Evolutionary conservation across 2,888 invertebrate species (phyloP), one percentile per base, ranked within the genome.

Genomic region (Drosophila emarginata): DNA sequence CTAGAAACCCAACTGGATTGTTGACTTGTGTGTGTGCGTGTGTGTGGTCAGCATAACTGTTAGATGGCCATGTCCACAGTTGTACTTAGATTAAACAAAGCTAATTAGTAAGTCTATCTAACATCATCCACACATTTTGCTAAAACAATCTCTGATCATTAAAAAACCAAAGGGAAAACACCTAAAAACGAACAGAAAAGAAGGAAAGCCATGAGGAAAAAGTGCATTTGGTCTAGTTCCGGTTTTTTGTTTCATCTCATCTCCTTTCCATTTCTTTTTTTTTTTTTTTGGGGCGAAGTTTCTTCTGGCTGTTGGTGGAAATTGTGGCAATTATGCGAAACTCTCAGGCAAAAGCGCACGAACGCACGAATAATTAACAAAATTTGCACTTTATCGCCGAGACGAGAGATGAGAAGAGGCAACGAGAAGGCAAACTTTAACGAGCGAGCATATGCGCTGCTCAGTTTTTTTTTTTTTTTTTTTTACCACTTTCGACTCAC

Each of bases 321-420:
- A 83, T 87, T 85, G 82, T 85, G 88, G 82, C 88, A 83, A 87
- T 87, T 83, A 83, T 84, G 87, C 81, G 86, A 18, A 60, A 64
- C 63, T 73, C 72, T 72, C 14, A 26, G 18, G 21, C 15, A 80
- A 84, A 72, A 61, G 72, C 72, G 73, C 72, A 72, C 72, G 67
- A 80, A 77, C 80, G 83, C 79, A 84, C 78, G 86, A 86, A 87
- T 89, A 87, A 87, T 87, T 87, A 87, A 87, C 87, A 89, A 87
- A 86, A 87, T 89, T 87, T 89, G 88, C 87, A 89, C 89, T 89
- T 88, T 87, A 87, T 87, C 87, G 87, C 87, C 76, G 75, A 45
- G 21, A 45, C 45, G 4, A n/a, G 37, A 37, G 32, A 32, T 69
- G 74, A 68, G 54, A 53, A 28, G 40, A 64, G 63, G 63, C 72